Conservation (phyloP, 2,888 invertebrate genomes). For the Masnerella sp. region DNA sequence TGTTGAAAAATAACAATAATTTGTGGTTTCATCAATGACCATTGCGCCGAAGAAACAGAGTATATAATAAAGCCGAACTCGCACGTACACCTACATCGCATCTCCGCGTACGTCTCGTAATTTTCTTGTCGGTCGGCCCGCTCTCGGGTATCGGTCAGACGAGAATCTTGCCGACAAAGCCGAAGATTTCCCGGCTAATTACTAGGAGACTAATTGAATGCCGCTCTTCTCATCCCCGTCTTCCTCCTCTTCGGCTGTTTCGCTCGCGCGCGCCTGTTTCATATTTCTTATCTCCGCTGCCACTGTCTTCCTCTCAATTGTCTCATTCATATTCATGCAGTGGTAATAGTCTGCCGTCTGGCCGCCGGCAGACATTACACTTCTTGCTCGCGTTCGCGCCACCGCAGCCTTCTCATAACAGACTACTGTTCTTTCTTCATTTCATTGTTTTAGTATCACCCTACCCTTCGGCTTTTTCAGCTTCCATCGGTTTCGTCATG, state of each 20-base stretch:
- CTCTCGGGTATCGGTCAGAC: slow-evolving; percentile 68
- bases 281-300: slow-evolving; percentile 38
- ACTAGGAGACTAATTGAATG: slow-evolving; percentile 78
- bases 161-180: slow-evolving; percentile 73
- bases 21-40: slow-evolving; percentile 51
- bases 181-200: slow-evolving; percentile 78
- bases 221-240: slow-evolving; percentile 66
- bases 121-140: slow-evolving; percentile 64
- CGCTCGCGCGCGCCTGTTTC: slow-evolving; percentile 19
- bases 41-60: slow-evolving; percentile 32
- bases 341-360: slow-evolving; percentile 66
- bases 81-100: slow-evolving; percentile 39
- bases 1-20: slow-evolving; percentile 53
- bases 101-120: slow-evolving; percentile 37
- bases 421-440: slow-evolving; percentile 58
- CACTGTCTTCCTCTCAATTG: slow-evolving; percentile 61
- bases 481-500: slow-evolving; percentile 21
- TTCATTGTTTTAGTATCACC: slow-evolving; percentile 53
- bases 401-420: slow-evolving; percentile 56
- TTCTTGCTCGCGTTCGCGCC: slow-evolving; percentile 72
- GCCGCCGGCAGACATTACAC: slow-evolving; percentile 67
- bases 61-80: slow-evolving; percentile 45
- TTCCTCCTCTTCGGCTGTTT: slow-evolving; percentile 29
- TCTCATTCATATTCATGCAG: slow-evolving; percentile 78
- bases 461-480: slow-evolving; percentile 30